Conservation (phyloP, 2,797 vertebrate genomes). For the Alectoris magna region DNA sequence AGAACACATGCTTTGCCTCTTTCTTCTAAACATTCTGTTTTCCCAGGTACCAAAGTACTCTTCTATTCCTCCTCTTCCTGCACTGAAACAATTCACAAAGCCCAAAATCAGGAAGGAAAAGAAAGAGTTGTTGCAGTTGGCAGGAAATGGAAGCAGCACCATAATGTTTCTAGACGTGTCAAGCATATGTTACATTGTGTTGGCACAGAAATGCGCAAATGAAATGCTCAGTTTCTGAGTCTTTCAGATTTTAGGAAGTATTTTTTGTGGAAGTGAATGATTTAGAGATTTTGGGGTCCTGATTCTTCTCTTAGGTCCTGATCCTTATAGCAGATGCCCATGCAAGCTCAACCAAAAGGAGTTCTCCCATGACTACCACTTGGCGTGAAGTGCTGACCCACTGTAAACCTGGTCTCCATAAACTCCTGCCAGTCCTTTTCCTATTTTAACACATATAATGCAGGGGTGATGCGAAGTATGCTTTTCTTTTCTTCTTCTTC, state of each 20-base stretch:
- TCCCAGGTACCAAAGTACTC: slow-evolving; percentile 14
- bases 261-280: slow-evolving; percentile 35
- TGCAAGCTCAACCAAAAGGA: background rate
- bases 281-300: background rate
- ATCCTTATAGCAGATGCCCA: slow-evolving; percentile 2
- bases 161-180: slow-evolving; percentile 61
- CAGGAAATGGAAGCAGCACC: slow-evolving; percentile 54
- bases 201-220: slow-evolving; percentile 66
- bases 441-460: background rate
- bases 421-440: background rate
- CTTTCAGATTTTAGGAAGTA: slow-evolving; percentile 24
- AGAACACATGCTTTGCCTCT: slow-evolving; percentile 40
- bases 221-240: slow-evolving; percentile 43
- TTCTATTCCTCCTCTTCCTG: background rate
- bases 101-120: slow-evolving; percentile 11
- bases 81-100: slow-evolving; percentile 21
- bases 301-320: background rate
- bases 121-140: slow-evolving; percentile 17
- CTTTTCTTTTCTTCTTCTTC: background rate
- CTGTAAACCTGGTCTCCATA: background rate
- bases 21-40: slow-evolving; percentile 6
- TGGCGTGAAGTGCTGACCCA: background rate
- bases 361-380: background rate
- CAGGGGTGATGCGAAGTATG: background rate
- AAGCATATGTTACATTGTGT: slow-evolving; percentile 54